Conservation (phyloP, 2,888 invertebrate species). For the Scrobipalpa costella region DNA sequence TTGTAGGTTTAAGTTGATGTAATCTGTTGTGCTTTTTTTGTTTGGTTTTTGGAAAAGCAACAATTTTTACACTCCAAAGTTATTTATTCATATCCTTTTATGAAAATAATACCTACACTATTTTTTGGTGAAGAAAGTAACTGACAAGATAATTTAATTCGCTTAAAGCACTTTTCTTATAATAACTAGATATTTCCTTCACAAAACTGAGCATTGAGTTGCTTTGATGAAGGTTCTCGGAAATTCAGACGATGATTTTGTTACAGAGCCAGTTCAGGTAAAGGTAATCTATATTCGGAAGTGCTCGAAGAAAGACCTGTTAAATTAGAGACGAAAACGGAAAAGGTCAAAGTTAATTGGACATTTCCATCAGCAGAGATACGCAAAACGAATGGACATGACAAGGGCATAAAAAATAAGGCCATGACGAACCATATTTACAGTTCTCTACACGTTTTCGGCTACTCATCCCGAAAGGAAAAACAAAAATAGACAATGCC, state of each 20-base stretch:
- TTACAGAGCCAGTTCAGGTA: not conserved
- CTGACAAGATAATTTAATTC: not conserved
- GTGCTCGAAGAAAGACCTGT: not conserved
- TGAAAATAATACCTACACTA: not conserved
- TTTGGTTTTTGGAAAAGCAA: no score
- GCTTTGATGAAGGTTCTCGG: not conserved
- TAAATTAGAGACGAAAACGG: not conserved
- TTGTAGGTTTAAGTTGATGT: no score
- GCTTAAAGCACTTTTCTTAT: not conserved
- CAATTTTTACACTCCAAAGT: no score
- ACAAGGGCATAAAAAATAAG: not conserved
- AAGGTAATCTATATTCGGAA: constrained; percentile 1
- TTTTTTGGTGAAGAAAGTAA: not conserved
- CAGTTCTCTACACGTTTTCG: constrained; percentile 23
- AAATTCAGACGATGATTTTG: not conserved
- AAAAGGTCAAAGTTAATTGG: constrained; percentile 1
- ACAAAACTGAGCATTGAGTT: not conserved
- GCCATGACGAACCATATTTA: constrained; percentile 19
- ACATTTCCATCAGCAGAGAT: not conserved
- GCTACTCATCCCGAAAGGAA: constrained; percentile 25
- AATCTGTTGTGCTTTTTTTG: no score
- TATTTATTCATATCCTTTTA: no score
- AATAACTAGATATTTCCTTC: not conserved
- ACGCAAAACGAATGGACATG: constrained; percentile 6
- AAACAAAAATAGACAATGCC: constrained; percentile 31